Conservation (phyloP, 2,797 vertebrate species). For the Cottoperca gobio region DNA sequence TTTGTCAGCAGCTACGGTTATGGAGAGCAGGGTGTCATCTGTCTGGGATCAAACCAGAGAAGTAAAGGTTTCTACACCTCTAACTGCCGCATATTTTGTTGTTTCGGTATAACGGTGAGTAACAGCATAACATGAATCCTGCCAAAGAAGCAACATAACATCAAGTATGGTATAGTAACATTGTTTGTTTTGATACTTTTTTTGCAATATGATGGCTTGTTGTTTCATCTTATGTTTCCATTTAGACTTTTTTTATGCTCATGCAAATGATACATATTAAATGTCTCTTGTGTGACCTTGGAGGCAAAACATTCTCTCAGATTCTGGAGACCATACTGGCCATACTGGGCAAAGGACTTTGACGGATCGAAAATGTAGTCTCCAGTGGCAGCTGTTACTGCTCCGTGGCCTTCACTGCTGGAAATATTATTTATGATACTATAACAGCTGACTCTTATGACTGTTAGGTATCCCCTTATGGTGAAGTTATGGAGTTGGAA, state of each 20-base stretch:
- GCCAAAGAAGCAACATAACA: not conserved
- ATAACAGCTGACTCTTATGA: not conserved
- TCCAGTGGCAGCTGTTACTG: constrained; percentile 3
- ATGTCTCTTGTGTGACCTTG: not conserved
- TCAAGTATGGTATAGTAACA: not conserved
- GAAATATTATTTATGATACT: constrained; percentile 20
- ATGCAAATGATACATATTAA: not conserved
- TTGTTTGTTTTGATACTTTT: too few species aligned
- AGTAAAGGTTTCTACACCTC: too few species aligned
- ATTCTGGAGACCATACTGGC: not conserved
- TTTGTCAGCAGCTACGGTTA: too few species aligned
- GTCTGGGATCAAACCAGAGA: too few species aligned
- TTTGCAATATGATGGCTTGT: not conserved
- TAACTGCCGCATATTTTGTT: too few species aligned
- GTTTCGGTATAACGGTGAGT: too few species aligned
- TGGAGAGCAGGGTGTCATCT: too few species aligned
- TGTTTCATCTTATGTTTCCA: not conserved
- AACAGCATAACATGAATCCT: too few species aligned
- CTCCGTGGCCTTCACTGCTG: constrained; percentile 9
- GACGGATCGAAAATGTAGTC: constrained; percentile 6
- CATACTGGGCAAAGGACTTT: not conserved
- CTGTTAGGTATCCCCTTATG: not conserved
- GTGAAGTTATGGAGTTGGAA: not conserved
- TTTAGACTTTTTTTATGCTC: not conserved
- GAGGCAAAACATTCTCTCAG: not conserved